A percentile compares a stretch with the other conserved stretches of the same genome.
phyloP scores from a whole-genome alignment of 1,140 invertebrate species.

The Seison nebaliae region DNA sequence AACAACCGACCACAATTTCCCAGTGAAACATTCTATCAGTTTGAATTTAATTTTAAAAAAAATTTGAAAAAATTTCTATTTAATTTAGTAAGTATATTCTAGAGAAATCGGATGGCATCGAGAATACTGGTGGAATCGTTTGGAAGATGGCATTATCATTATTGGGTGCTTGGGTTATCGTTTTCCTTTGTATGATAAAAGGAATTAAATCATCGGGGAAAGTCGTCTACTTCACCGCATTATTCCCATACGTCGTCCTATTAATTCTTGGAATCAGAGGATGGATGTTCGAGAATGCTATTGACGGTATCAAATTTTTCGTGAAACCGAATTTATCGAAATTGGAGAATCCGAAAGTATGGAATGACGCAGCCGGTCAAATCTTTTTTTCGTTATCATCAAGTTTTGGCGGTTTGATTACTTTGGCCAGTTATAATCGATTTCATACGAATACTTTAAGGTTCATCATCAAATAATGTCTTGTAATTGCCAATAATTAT shows the following conservation, averaged over 20 bases:
- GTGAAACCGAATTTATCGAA: slow-evolving; percentile 16
- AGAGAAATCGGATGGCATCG: slow-evolving; percentile 12
- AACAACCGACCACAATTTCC: not conserved
- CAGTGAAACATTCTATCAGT: too few species aligned
- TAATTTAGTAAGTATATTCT: slow-evolving; percentile 23
- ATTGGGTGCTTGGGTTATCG: slow-evolving; percentile 41
- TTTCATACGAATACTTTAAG: slow-evolving; percentile 34
- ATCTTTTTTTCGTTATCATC: slow-evolving; percentile 62
- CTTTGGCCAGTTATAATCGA: slow-evolving; percentile 50
- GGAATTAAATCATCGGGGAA: slow-evolving; percentile 48
- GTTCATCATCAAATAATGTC: not conserved
- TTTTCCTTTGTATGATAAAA: slow-evolving; percentile 50
- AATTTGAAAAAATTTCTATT: too few species aligned
- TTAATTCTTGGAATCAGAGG: slow-evolving; percentile 62
- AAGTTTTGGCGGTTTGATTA: slow-evolving; percentile 53
- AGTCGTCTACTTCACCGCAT: slow-evolving; percentile 68
- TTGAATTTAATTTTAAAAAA: slow-evolving; percentile 1
- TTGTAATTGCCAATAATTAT: not conserved
- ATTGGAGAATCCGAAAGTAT: slow-evolving; percentile 32
- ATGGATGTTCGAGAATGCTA: slow-evolving; percentile 42
- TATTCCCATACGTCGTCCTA: slow-evolving; percentile 71
- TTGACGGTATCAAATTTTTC: slow-evolving; percentile 17
- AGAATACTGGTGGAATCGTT: slow-evolving; percentile 8
- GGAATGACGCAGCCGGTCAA: slow-evolving; percentile 59
- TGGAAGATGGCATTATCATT: slow-evolving; percentile 13